phyloP scores from a whole-genome alignment of 2,888 invertebrate species.

The Dolichopus griseipennis region DNA sequence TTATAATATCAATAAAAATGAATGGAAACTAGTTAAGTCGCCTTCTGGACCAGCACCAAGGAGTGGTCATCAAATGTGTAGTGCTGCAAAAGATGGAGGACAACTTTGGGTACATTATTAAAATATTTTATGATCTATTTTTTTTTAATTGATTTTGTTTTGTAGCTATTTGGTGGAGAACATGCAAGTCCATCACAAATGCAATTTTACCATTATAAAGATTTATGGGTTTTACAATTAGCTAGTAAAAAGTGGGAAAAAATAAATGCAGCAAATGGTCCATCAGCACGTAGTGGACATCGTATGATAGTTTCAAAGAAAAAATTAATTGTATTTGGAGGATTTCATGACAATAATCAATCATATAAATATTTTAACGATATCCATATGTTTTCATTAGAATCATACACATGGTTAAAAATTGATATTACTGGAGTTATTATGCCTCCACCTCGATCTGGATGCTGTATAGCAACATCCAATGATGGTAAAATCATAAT shows the following conservation, averaged over 20 bases:
- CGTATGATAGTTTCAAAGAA: conserved; percentile 76
- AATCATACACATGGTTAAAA: conserved; percentile 68
- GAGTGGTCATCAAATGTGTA: conserved; percentile 79
- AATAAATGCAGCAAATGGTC: conserved; percentile 61
- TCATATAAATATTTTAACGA: conserved; percentile 87
- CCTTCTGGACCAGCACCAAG: conserved; percentile 82
- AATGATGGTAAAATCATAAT: conserved; percentile 57
- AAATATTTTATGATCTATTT: not conserved
- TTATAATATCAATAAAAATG: conserved; percentile 68
- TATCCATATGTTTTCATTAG: conserved; percentile 69
- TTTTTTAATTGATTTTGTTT: not conserved
- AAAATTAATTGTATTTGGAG: conserved; percentile 77
- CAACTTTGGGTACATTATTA: conserved; percentile 53
- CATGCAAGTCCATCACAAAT: conserved; percentile 82
- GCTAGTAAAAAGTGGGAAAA: conserved; percentile 77
- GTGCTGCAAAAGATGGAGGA: conserved; percentile 57
- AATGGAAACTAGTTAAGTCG: conserved; percentile 71
- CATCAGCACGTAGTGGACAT: conserved; percentile 80
- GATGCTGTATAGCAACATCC: conserved; percentile 49
- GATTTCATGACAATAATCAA: conserved; percentile 81
- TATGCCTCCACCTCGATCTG: conserved; percentile 69
- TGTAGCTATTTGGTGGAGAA: conserved; percentile 76
- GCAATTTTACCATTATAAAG: conserved; percentile 88
- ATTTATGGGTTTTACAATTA: conserved; percentile 79
- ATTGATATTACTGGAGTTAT: conserved; percentile 53